A percentile compares a stretch with the other conserved stretches of the same genome.
phyloP scores from a whole-genome alignment of 2,888 invertebrate species.

The Lissonota sp. region DNA sequence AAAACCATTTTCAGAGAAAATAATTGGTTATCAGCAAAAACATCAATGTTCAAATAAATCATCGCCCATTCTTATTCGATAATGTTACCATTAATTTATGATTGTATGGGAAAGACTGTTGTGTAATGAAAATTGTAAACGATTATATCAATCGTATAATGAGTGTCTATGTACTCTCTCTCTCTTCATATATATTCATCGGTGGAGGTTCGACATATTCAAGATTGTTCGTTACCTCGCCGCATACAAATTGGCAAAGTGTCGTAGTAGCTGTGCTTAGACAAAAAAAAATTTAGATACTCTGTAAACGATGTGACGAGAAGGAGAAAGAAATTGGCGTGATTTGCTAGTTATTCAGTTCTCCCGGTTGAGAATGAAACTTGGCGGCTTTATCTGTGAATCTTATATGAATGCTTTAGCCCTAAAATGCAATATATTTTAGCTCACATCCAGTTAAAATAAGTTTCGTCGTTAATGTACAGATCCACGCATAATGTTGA shows the following conservation, averaged over 20 bases:
- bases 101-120: slow-evolving; percentile 67
- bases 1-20: too few relatives aligned
- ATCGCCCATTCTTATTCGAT: slow-evolving; percentile 29
- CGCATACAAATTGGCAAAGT: background rate
- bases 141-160: slow-evolving; percentile 68
- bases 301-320: slow-evolving; percentile 19
- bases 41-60: too few relatives aligned
- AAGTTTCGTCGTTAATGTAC: slow-evolving; percentile 46
- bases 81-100: slow-evolving; percentile 67
- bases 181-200: background rate
- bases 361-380: slow-evolving; percentile 26
- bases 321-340: slow-evolving; percentile 38
- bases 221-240: background rate
- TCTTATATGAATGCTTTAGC: slow-evolving; percentile 50
- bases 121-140: slow-evolving; percentile 68
- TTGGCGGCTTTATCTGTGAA: slow-evolving; percentile 47
- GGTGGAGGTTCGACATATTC: background rate
- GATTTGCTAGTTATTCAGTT: slow-evolving; percentile 32
- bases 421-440: slow-evolving; percentile 52
- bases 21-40: too few relatives aligned
- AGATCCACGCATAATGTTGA: slow-evolving; percentile 47
- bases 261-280: slow-evolving; percentile 26
- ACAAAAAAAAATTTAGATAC: slow-evolving; percentile 14
- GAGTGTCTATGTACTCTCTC: slow-evolving; percentile 72
- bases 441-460: slow-evolving; percentile 15